Base-by-base conservation (phyloP, 2,797 vertebrate genomes). In the Crotalus adamanteus region DNA sequence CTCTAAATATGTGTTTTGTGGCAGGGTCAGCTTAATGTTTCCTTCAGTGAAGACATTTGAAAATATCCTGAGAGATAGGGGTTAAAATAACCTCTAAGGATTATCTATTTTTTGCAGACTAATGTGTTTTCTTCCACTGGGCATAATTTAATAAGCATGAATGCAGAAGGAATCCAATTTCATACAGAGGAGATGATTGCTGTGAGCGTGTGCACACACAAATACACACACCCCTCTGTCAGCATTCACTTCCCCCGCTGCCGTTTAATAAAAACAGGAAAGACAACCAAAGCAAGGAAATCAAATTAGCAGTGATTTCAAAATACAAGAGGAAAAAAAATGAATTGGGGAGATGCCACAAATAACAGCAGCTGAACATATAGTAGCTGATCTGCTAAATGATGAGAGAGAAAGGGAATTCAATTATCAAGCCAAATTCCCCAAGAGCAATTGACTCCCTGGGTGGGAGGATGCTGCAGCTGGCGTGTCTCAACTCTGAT, bases 181-280 rank as follows among this genome's bases (percentile, higher is more conserved):
- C 93, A 90, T 94, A 86, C 89, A 91, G 89, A 86, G 87, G 93
- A 86, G 86, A 91, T 91, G 53, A 91, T 89, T 93, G 87, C 87
- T 91, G 51, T 86, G 86, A 91, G 90, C 87, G 3, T 22, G 37
- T 47, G 37, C 37, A 51, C 73, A 57, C 59, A 61, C 90, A 91
- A 89, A 91, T 59, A 89, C 87, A 69, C 78, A 89, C 90, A 1
- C 73, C 87, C 90, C 87, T 86, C 90, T 28, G 87, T 86, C 87
- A 86, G 87, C 20, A 3, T 60, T 88, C 73, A 69, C 91, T 92
- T 59, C 89, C 90, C 83, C 92, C 89, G 92, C 89, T 94, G 93
- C 94, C 91, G 53, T 93, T 96, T 95, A 96, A 94, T 95, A 95
- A 95, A 94, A 92, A 95, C 6, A 55, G 90, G 92, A 73, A 91